Percentiles rank a stretch among this genome's conserved stretches.
Evolutionary conservation across 2,888 invertebrate species (phyloP).

Genomic region (Lymantria dispar): DNA sequence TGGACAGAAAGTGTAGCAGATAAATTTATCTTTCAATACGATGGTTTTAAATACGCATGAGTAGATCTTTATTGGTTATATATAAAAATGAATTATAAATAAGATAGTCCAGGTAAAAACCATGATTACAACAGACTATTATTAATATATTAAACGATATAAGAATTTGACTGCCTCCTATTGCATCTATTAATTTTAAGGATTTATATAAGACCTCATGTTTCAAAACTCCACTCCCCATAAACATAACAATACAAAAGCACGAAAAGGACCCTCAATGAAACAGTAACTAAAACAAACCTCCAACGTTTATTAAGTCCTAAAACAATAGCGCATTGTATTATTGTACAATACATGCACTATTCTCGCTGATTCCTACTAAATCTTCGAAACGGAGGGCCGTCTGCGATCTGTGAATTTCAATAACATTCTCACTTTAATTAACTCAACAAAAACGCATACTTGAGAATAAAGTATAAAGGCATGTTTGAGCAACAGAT

Average conservation of each 20-base stretch:
- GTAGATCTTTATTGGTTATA: too few species aligned
- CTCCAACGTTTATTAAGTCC: constrained; percentile 48
- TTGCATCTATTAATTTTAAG: background rate
- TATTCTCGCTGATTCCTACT: constrained; percentile 66
- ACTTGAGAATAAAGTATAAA: constrained; percentile 16
- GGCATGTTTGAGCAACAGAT: constrained; percentile 25
- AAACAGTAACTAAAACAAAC: constrained; percentile 43
- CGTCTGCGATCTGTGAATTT: constrained; percentile 64
- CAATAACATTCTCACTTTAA: constrained; percentile 61
- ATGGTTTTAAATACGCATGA: too few species aligned
- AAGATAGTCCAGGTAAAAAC: too few species aligned
- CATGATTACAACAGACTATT: too few species aligned
- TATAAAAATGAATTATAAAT: too few species aligned
- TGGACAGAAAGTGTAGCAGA: too few species aligned
- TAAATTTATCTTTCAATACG: too few species aligned
- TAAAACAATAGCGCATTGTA: constrained; percentile 71
- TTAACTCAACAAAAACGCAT: constrained; percentile 61
- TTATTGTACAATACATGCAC: constrained; percentile 59
- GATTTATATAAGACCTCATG: background rate
- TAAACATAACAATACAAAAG: constrained; percentile 23
- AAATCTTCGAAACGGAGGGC: constrained; percentile 63
- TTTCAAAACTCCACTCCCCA: constrained; percentile 6
- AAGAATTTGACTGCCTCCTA: background rate
- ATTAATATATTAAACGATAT: too few species aligned
- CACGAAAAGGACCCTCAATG: constrained; percentile 33